phyloP scores from a whole-genome alignment of 2,113 vertebrate genomes.

The Panthera leo region DNA sequence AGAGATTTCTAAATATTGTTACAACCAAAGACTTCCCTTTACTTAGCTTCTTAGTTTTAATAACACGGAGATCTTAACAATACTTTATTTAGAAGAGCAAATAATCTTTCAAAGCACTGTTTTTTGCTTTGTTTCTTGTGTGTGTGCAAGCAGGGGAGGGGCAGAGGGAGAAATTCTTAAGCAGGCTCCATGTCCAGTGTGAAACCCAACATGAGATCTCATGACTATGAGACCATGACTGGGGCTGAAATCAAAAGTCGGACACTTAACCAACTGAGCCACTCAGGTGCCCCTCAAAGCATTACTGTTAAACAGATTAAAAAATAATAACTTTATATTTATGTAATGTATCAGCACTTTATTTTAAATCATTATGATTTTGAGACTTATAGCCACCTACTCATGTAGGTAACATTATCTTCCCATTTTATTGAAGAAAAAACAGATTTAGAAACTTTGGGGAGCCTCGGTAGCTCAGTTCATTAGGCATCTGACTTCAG shows the following conservation, averaged over 20 bases:
- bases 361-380: neutral
- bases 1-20: conserved; percentile 18
- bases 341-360: neutral
- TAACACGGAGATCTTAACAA: neutral
- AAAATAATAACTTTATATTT: neutral
- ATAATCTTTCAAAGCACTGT: neutral
- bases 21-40: neutral
- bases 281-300: neutral
- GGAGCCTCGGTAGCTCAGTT: neutral
- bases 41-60: neutral
- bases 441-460: neutral
- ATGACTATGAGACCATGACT: too few species aligned
- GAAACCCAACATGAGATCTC: too few species aligned
- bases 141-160: too few species aligned
- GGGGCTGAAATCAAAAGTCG: too few species aligned
- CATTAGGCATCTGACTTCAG: neutral
- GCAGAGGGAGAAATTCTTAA: too few species aligned
- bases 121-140: too few species aligned
- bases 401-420: neutral
- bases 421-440: neutral
- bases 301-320: neutral
- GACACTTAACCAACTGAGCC: too few species aligned
- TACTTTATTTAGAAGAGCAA: neutral
- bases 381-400: neutral
- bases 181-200: too few species aligned